Conservation (phyloP, 2,797 vertebrate genomes). For the Petrocephalus schoutedeni region DNA sequence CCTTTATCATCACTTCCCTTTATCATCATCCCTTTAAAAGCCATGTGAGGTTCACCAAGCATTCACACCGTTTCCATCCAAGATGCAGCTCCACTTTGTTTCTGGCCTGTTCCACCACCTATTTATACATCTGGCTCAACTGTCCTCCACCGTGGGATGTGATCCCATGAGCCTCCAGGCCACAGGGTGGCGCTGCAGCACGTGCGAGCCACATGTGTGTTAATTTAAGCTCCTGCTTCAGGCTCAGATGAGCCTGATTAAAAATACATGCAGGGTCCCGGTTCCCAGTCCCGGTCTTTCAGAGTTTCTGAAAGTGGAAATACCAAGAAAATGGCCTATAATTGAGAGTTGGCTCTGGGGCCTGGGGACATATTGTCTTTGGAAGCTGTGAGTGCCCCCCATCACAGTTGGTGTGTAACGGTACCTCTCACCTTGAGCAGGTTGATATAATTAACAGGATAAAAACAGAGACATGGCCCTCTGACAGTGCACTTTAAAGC, state of each 20-base stretch:
- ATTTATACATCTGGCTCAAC: not conserved
- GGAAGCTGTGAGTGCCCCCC: not conserved
- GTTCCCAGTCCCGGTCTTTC: not conserved
- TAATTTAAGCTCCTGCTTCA: not conserved
- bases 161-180: not conserved
- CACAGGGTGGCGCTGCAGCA: not conserved
- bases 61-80: not conserved
- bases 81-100: not conserved
- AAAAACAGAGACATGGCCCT: not conserved
- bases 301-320: not conserved
- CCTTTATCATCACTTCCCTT: no score
- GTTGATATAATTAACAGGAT: not conserved
- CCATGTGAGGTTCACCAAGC: not conserved
- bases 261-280: not conserved
- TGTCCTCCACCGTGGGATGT: not conserved
- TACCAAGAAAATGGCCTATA: not conserved
- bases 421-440: not conserved
- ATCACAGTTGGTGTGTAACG: not conserved
- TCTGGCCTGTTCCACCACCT: not conserved
- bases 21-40: not conserved
- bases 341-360: not conserved
- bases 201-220: not conserved
- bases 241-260: not conserved
- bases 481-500: not conserved
- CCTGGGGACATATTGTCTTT: not conserved